Conservation (phyloP, 2,113 vertebrate species). For the Hypanus sabinus region DNA sequence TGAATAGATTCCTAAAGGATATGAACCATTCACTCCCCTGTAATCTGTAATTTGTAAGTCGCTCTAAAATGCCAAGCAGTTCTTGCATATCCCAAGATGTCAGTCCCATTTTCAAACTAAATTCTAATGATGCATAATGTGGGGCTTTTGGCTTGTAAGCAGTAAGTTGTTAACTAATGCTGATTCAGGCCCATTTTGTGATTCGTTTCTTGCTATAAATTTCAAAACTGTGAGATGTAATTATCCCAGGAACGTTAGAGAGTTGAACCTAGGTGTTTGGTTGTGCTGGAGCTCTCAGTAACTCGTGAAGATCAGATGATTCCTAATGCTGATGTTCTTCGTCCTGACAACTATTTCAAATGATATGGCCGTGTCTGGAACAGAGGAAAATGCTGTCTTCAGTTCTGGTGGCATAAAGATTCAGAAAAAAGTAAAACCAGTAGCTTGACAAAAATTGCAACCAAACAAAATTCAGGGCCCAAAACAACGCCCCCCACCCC, state of each 20-base stretch:
- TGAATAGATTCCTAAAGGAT: constrained; percentile 92
- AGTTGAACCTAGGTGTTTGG: background rate
- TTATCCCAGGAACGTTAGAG: background rate
- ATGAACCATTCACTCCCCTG: constrained; percentile 75
- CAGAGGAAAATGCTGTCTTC: background rate
- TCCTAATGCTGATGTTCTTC: background rate
- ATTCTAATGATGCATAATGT: constrained; percentile 17
- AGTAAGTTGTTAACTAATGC: background rate
- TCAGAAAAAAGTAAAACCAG: background rate
- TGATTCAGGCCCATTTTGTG: background rate
- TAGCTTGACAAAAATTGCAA: background rate
- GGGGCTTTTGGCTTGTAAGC: background rate
- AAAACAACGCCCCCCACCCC: background rate
- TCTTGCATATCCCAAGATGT: background rate
- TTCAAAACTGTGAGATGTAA: background rate
- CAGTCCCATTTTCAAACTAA: background rate
- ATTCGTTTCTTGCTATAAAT: background rate
- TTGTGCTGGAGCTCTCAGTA: background rate
- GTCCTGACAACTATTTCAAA: background rate
- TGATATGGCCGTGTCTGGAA: background rate
- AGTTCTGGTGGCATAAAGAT: background rate
- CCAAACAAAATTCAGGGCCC: too few relatives aligned
- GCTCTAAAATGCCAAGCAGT: constrained; percentile 38
- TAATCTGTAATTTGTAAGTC: constrained; percentile 90
- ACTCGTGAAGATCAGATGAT: background rate